phyloP scores from a whole-genome alignment of 1,140 invertebrate species.

The Streblospio benedicti region DNA sequence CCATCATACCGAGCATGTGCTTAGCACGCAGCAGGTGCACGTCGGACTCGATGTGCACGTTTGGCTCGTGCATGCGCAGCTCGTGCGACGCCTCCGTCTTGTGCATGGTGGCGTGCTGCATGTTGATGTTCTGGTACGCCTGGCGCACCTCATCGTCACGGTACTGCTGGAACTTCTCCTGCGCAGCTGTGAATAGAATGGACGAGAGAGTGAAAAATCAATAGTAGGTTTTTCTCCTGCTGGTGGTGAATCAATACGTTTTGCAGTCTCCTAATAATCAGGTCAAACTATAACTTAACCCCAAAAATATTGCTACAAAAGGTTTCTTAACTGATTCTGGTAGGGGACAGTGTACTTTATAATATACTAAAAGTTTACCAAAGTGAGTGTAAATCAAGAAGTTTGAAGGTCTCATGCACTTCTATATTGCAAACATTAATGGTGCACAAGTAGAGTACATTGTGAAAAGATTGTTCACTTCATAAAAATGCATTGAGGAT shows the following conservation, averaged over 20 bases:
- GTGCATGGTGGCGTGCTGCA: slow-evolving; percentile 13
- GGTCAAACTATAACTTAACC: no score
- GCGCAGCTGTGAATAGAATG: slow-evolving; percentile 7
- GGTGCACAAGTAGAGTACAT: neutral
- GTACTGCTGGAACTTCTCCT: slow-evolving; percentile 10
- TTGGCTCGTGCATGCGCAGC: slow-evolving; percentile 24
- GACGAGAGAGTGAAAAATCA: no score
- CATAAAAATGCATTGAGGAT: neutral
- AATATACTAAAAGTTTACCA: no score
- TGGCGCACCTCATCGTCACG: slow-evolving; percentile 11
- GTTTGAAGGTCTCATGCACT: no score
- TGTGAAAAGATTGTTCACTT: neutral
- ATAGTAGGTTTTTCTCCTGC: no score
- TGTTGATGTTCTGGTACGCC: slow-evolving; percentile 13
- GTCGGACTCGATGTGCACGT: slow-evolving; percentile 22
- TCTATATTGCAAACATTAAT: neutral
- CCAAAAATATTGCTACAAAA: no score
- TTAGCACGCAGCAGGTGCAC: slow-evolving; percentile 31
- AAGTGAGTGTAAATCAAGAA: no score
- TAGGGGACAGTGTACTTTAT: no score
- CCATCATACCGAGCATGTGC: slow-evolving; percentile 22
- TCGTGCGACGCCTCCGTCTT: slow-evolving; percentile 11
- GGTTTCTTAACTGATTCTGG: no score
- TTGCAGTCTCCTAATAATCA: no score
- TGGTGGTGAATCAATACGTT: no score